These are phyloP conservation scores for Diprion similis DNA, from an alignment of 1,140 invertebrate species.

Conservation along the genomic window DNA sequence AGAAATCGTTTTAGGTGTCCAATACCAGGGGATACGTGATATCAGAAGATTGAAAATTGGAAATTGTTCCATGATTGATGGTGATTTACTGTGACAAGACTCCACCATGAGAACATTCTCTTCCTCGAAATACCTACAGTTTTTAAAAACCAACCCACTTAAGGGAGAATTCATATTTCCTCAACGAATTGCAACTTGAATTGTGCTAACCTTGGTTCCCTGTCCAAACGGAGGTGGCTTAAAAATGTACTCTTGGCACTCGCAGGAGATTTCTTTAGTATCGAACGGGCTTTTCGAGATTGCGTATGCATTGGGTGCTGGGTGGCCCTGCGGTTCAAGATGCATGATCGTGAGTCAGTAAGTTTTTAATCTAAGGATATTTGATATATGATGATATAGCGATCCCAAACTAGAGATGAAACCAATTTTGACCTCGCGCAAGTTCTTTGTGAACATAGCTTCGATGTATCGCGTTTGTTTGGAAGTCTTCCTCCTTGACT, in stretches of 20 bases:
- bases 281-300: constrained; percentile 31
- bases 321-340: constrained; percentile 29
- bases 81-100: too few species aligned
- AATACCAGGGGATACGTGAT: too few species aligned
- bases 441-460: constrained; percentile 26
- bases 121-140: too few species aligned
- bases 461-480: constrained; percentile 32
- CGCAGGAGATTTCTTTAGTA: constrained; percentile 19
- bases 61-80: background rate
- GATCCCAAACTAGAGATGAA: background rate
- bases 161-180: too few species aligned
- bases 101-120: too few species aligned
- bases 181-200: background rate
- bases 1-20: too few species aligned
- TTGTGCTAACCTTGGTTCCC: constrained; percentile 25
- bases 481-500: constrained; percentile 29
- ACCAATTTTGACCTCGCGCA: constrained; percentile 30
- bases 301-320: constrained; percentile 33
- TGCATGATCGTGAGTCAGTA: background rate
- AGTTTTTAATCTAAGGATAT: too few species aligned
- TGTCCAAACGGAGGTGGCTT: constrained; percentile 28
- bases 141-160: too few species aligned
- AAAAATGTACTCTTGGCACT: constrained; percentile 23
- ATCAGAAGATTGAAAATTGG: background rate
- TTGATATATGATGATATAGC: too few species aligned